phyloP scores from a whole-genome alignment of 2,113 vertebrate species.

The Aepyceros melampus region DNA sequence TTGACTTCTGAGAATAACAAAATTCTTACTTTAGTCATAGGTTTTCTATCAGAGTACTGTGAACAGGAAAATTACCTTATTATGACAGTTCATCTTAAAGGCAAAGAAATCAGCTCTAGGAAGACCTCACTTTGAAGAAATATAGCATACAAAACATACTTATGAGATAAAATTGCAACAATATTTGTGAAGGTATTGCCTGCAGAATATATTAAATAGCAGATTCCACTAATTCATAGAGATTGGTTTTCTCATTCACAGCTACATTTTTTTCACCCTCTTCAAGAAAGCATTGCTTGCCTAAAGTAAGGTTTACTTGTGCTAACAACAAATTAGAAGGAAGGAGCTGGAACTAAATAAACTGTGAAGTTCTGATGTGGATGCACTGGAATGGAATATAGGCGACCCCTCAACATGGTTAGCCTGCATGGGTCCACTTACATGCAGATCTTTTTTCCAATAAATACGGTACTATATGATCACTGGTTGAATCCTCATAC shows the following conservation, averaged over 20 bases:
- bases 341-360: neutral
- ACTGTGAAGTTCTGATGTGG: neutral
- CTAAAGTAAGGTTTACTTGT: neutral
- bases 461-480: neutral
- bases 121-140: conserved; percentile 14
- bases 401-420: neutral
- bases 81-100: neutral
- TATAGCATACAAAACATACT: neutral
- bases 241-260: neutral
- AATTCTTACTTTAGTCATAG: neutral
- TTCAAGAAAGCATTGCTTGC: neutral
- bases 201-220: neutral
- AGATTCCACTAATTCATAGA: neutral
- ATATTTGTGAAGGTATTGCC: neutral
- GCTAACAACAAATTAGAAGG: neutral
- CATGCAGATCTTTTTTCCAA: neutral
- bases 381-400: neutral
- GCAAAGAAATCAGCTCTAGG: neutral
- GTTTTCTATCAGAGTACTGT: neutral
- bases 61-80: neutral
- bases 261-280: neutral
- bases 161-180: neutral
- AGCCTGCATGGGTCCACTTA: no score
- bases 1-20: neutral
- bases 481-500: neutral